Base-by-base conservation (phyloP, 1,140 invertebrate species). In the Diprion similis region DNA sequence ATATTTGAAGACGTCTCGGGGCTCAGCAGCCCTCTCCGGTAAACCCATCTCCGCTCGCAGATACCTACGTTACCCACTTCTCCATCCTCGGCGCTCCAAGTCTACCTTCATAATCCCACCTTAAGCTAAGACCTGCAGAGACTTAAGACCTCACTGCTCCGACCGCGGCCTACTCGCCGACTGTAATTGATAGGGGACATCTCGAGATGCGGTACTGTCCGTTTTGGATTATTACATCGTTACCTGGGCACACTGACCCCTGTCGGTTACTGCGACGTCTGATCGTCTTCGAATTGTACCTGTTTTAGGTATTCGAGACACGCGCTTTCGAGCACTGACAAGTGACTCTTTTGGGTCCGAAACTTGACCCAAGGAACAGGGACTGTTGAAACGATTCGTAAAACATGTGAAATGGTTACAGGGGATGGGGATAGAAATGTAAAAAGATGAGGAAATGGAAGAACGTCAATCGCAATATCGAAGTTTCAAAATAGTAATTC, bases 1-100 rank as follows among this genome's bases (percentile, higher is more conserved):
- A 70, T 70, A 70, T 70, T 70, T 70, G 69, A 70, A 70, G 69
- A 48, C 69, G 69, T 70, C 69, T 70, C 46, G 69, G 46, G 24
- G 46, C 69, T 17, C 18, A 46, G 46, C 69, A 13, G 15, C 69
- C 69, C 24, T 37, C 69, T 70, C 69, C 18, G 69, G 69, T 46
- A 46, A 70, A 45, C 69, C 46, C 37, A 45, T 70, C 46, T 70
- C 69, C 46, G 69, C 69, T 48, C 69, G 10, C 69, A 18, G 69
- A 48, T 46, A 46, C 51, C 24, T 37, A 37, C 24, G n/a, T 48
- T 70, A 45, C 46, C 69, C 15, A 48, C 46, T 47, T 47, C 69
- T 17, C 69, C 18, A 9, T 70, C 69, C 17, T 17, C 46, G 69
- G 4, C 8, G 46, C 18, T 46, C 69, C 13, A 8, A 70, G 69